These are phyloP conservation scores for Urocolius indicus DNA, from an alignment of 2,113 vertebrate genomes.

Conservation along the genomic window DNA sequence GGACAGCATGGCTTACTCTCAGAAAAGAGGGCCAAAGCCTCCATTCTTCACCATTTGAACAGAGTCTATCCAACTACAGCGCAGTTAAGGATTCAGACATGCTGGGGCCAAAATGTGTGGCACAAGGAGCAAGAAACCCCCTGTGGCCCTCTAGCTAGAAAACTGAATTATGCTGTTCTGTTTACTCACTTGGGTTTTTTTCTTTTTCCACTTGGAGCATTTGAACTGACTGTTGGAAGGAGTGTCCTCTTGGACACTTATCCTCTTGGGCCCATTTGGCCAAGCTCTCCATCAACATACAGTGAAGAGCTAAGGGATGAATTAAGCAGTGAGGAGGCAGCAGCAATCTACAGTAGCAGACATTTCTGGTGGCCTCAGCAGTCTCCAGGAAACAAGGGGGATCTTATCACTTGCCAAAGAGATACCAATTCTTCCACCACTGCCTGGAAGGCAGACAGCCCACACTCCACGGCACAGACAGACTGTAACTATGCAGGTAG, in stretches of 20 bases:
- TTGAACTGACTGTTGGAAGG: not conserved
- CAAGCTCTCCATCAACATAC: not conserved
- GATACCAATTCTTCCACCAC: not conserved
- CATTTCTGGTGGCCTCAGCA: not conserved
- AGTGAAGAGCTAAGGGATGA: not conserved
- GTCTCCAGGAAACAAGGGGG: not conserved
- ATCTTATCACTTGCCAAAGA: not conserved
- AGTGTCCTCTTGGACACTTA: not conserved
- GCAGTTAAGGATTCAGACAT: not conserved
- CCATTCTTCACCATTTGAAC: not conserved
- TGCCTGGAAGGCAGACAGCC: not conserved
- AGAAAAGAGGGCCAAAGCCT: not conserved
- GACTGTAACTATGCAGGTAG: fast-evolving
- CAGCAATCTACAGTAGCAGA: not conserved
- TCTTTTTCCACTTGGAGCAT: not conserved
- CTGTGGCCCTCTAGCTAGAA: not conserved
- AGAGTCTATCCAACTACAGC: not conserved
- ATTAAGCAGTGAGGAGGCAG: not conserved
- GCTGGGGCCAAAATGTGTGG: not conserved
- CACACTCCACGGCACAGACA: not conserved
- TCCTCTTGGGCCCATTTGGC: not conserved
- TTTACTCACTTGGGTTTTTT: not conserved
- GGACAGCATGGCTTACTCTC: not conserved
- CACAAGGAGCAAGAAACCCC: not conserved
- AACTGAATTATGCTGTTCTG: not conserved